A percentile compares a stretch with the other conserved stretches of the same genome.
phyloP scores from a whole-genome alignment of 1,140 invertebrate genomes.

The Macrotrachela quadricornifera region DNA sequence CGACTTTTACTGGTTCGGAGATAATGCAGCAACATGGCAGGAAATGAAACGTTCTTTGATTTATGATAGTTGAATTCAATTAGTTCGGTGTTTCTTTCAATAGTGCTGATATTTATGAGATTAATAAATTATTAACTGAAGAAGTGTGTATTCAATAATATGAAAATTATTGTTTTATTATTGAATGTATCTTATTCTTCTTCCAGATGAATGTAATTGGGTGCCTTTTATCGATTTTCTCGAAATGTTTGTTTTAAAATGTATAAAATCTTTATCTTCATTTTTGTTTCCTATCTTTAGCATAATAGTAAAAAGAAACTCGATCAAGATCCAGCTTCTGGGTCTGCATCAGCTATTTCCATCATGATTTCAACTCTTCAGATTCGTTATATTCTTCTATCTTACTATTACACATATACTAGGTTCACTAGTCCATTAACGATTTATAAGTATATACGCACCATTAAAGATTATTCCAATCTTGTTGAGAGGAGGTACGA shows the following conservation, averaged over 20 bases:
- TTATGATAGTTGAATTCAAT: conserved; percentile 5
- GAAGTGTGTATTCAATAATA: conserved; percentile 29
- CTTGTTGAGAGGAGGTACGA: conserved; percentile 25
- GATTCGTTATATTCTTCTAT: conserved; percentile 49
- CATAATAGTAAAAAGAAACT: conserved; percentile 14
- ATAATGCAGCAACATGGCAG: conserved; percentile 20
- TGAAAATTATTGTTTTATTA: too few species aligned
- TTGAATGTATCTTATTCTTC: too few species aligned
- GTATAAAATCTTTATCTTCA: too few species aligned
- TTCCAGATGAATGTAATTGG: conserved; percentile 36
- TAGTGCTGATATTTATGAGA: conserved; percentile 74
- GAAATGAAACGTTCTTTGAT: conserved; percentile 23
- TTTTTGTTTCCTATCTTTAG: conserved; percentile 2
- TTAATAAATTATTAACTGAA: conserved; percentile 46
- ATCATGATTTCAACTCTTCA: conserved; percentile 41
- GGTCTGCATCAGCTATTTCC: conserved; percentile 23
- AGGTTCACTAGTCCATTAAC: conserved; percentile 41
- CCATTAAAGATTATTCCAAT: conserved; percentile 21
- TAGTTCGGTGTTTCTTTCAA: conserved; percentile 32
- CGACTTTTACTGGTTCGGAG: conserved; percentile 49
- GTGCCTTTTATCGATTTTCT: conserved; percentile 33
- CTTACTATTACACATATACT: conserved; percentile 55
- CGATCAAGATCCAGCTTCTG: not conserved
- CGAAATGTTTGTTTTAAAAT: conserved; percentile 16
- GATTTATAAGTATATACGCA: not conserved